Evolutionary conservation across 2,113 vertebrate species (phyloP), one percentile per base, ranked within the genome.

Genomic region (Saguinus imperator): DNA sequence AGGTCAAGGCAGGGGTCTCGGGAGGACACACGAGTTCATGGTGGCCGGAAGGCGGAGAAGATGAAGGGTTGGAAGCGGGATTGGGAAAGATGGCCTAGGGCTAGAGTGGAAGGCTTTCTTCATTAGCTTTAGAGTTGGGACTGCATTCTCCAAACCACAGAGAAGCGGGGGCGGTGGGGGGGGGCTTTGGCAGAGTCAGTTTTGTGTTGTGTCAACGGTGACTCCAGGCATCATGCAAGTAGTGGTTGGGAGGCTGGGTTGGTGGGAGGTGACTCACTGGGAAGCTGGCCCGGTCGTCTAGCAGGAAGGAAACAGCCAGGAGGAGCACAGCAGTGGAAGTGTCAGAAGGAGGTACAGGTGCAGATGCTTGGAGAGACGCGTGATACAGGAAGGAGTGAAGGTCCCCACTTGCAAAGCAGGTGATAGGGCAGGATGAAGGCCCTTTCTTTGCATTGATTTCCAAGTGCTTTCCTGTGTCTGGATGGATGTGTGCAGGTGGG

Each of bases 211-310:
- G 18, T 14, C 7, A 3, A 64, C 1, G 61, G 21, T 4, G 37
- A 18, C 58, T 50, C 73, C 29, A 32, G 55, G 16, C 29, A 6
- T 10, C 17, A 35, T 18, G 3, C 35, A 21, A 48, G 35, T 16
- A 20, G 17, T 13, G 43, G 20, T 2, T 1, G 43, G 40, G 35
- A 58, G 89, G 79, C 2, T 12, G 48, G 76, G 52, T 4, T 11
- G 48, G 32, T 1, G 32, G 32, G 29, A 12, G 11, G 77, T 1
- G 9, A 6, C 84, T 14, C 23, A 29, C 0, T 4, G 14, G 27
- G 35, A 55, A 29, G 68, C 40, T 0, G 40, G n/a, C 48, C 0
- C 6, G 43, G 29, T 50, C 61, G 1, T 4, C 11, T 25, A 0
- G 35, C 0, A 40, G 57, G 43, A 37, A 52, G 35, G 35, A 68